A percentile compares a stretch with the other conserved stretches of the same genome.
Evolutionary conservation across 2,888 invertebrate genomes (phyloP).

Genomic region (Acronicta psi): DNA sequence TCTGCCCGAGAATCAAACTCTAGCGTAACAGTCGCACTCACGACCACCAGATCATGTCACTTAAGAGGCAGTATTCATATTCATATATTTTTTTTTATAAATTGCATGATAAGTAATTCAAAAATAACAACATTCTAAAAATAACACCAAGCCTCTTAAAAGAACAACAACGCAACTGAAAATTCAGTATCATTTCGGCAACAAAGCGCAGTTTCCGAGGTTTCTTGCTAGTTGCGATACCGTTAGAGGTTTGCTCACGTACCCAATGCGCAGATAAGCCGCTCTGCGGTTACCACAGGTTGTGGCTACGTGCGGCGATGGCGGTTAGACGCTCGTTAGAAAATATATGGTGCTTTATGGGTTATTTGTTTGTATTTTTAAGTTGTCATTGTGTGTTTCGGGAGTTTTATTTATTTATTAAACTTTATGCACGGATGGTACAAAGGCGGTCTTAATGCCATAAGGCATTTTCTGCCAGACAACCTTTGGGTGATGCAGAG

Average conservation of each 20-base stretch:
- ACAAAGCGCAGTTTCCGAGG: slow-evolving; percentile 52
- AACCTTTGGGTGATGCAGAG: too few species aligned
- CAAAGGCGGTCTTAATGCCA: too few species aligned
- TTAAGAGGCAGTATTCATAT: too few species aligned
- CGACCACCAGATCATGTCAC: too few species aligned
- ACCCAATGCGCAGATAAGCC: slow-evolving; percentile 53
- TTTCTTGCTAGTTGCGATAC: slow-evolving; percentile 51
- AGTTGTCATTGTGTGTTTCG: neutral
- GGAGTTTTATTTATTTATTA: neutral
- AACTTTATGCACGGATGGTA: too few species aligned
- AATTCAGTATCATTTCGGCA: slow-evolving; percentile 53
- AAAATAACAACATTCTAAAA: neutral
- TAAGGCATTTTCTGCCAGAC: too few species aligned
- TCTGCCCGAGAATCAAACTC: too few species aligned
- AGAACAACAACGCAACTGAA: slow-evolving; percentile 46
- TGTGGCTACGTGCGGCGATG: slow-evolving; percentile 39
- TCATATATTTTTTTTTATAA: too few species aligned
- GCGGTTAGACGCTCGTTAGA: slow-evolving; percentile 46
- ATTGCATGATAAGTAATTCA: too few species aligned
- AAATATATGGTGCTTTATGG: slow-evolving; percentile 19
- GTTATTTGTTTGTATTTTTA: neutral
- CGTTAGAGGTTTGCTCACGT: slow-evolving; percentile 63
- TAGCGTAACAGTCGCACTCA: too few species aligned
- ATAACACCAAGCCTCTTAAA: neutral
- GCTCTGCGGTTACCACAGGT: slow-evolving; percentile 36